These are phyloP conservation scores for Rhabditophanes sp. DNA, from an alignment of 2,888 invertebrate genomes.

Conservation along the genomic window DNA sequence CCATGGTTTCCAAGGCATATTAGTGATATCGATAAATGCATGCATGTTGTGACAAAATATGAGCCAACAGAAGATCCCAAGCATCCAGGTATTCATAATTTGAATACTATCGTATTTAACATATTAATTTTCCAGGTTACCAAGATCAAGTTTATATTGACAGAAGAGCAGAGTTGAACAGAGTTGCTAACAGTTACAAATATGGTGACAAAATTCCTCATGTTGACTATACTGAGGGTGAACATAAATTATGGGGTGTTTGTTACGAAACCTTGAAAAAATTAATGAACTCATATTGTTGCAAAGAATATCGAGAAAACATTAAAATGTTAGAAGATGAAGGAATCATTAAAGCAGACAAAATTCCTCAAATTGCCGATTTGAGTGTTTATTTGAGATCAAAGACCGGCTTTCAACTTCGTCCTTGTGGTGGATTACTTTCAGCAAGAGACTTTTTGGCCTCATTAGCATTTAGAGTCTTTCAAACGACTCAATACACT, in stretches of 20 bases:
- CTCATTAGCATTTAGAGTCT: conserved; percentile 54
- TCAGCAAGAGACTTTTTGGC: conserved; percentile 95
- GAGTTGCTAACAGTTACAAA: conserved; percentile 47
- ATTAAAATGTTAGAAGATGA: conserved; percentile 72
- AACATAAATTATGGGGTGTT: conserved; percentile 78
- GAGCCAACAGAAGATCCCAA: conserved; percentile 49
- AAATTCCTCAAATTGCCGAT: conserved; percentile 83
- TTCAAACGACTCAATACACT: too few species aligned
- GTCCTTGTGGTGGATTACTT: conserved; percentile 88
- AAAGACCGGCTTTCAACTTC: conserved; percentile 78
- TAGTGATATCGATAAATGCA: conserved; percentile 48
- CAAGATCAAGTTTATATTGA: conserved; percentile 47
- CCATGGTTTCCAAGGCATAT: conserved; percentile 49
- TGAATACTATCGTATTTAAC: too few species aligned
- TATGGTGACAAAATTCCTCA: conserved; percentile 71
- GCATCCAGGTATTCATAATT: too few species aligned
- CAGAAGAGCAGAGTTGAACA: conserved; percentile 46
- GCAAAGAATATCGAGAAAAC: conserved; percentile 53
- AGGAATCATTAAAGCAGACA: conserved; percentile 61
- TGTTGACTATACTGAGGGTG: conserved; percentile 71
- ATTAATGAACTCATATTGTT: conserved; percentile 82
- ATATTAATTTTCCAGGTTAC: too few species aligned
- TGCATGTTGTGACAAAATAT: conserved; percentile 48
- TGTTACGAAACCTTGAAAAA: conserved; percentile 76
- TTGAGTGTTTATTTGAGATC: conserved; percentile 78